Evolutionary conservation across 2,113 vertebrate genomes (phyloP).

Genomic region (Misgurnus anguillicaudatus): DNA sequence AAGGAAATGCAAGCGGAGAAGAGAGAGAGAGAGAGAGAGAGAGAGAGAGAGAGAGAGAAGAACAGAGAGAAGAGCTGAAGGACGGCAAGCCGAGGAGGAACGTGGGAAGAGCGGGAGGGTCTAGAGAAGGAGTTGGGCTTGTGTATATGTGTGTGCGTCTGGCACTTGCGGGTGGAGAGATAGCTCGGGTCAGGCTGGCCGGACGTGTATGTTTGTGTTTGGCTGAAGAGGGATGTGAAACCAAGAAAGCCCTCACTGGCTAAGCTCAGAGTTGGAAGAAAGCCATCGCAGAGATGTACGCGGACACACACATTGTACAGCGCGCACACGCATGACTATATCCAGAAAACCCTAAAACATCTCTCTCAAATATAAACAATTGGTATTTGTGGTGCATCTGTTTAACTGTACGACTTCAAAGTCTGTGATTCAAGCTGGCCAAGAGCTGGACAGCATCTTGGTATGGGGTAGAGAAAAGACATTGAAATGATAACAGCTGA

Average conservation of each 20-base stretch:
- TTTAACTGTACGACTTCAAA: neutral
- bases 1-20: slow-evolving; percentile 60
- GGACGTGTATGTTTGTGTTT: slow-evolving; percentile 85
- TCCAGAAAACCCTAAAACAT: slow-evolving; percentile 43
- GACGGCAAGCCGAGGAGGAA: slow-evolving; percentile 26
- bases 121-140: slow-evolving; percentile 15
- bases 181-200: slow-evolving; percentile 78
- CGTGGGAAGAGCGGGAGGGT: slow-evolving; percentile 36
- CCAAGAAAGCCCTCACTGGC: slow-evolving; percentile 75
- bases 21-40: slow-evolving; percentile 60
- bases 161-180: slow-evolving; percentile 76
- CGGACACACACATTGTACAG: slow-evolving; percentile 32
- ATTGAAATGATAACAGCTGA: slow-evolving; percentile 64
- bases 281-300: slow-evolving; percentile 68
- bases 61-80: slow-evolving; percentile 6
- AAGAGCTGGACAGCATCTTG: neutral
- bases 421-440: neutral
- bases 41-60: slow-evolving; percentile 64
- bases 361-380: slow-evolving; percentile 31
- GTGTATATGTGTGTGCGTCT: slow-evolving; percentile 70
- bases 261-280: slow-evolving; percentile 69
- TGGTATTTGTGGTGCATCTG: neutral
- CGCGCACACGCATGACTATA: slow-evolving; percentile 46
- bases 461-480: slow-evolving; percentile 42
- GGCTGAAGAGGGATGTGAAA: slow-evolving; percentile 82